Conservation (phyloP, 2,888 invertebrate genomes). For the Cerastis rubricosa region DNA sequence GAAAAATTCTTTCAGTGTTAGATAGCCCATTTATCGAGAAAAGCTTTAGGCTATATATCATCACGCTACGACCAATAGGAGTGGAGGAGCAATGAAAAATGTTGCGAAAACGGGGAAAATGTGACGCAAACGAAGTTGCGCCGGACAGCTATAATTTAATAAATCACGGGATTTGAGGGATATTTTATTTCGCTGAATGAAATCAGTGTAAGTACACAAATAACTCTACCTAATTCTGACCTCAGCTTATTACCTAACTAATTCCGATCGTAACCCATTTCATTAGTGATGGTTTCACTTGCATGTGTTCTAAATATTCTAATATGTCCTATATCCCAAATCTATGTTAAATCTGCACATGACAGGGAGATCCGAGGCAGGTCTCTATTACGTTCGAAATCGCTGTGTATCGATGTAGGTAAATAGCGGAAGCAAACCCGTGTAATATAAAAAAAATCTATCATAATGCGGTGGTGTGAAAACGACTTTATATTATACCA, state of each 20-base stretch:
- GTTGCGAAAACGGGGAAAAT: too few relatives aligned
- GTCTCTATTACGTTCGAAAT: background rate
- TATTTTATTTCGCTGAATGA: too few relatives aligned
- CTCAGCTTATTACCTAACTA: background rate
- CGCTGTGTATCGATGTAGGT: background rate
- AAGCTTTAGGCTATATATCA: too few relatives aligned
- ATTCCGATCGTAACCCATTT: background rate
- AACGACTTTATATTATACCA: background rate
- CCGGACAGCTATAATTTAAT: too few relatives aligned
- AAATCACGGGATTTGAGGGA: too few relatives aligned
- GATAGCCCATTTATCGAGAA: too few relatives aligned
- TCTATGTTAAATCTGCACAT: background rate
- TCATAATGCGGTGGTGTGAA: background rate
- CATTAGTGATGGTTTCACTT: background rate
- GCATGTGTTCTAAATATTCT: conserved; percentile 3
- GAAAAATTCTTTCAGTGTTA: too few relatives aligned
- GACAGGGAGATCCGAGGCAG: background rate
- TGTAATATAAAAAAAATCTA: background rate
- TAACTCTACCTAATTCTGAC: too few relatives aligned
- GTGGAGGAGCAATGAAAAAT: too few relatives aligned
- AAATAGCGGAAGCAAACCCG: background rate
- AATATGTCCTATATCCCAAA: background rate
- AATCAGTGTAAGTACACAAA: too few relatives aligned
- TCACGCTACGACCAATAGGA: too few relatives aligned
- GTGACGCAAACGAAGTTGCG: too few relatives aligned